A percentile compares a stretch with the other conserved stretches of the same genome.
phyloP scores from a whole-genome alignment of 2,113 vertebrate species.

The Nipponia nippon region DNA sequence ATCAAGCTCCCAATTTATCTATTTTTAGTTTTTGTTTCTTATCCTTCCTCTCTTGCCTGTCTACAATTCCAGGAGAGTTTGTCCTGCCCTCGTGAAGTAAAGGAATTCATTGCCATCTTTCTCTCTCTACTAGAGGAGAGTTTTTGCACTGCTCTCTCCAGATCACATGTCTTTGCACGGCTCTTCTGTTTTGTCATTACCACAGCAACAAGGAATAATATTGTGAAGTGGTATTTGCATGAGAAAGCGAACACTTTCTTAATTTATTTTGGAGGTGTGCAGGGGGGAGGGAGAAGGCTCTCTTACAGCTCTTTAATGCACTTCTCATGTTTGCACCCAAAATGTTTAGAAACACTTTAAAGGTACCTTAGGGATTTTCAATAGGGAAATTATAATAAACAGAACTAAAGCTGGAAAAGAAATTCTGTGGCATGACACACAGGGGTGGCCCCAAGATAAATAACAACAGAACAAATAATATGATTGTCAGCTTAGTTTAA shows the following conservation, averaged over 20 bases:
- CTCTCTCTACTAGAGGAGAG: background rate
- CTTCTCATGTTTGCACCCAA: background rate
- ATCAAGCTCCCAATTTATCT: background rate
- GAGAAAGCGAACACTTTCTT: slow-evolving; percentile 13
- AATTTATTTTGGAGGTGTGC: slow-evolving; percentile 39
- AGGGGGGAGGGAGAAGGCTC: background rate
- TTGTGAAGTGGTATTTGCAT: slow-evolving; percentile 50
- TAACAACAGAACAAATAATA: background rate
- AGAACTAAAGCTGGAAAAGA: background rate
- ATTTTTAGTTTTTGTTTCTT: background rate
- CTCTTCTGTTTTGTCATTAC: slow-evolving; percentile 55
- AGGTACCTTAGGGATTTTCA: background rate
- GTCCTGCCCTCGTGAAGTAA: background rate
- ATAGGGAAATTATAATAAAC: background rate
- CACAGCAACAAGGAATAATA: slow-evolving; percentile 12
- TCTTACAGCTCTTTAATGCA: background rate
- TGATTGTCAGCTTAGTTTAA: background rate
- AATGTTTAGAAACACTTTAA: background rate
- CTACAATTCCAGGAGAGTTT: background rate
- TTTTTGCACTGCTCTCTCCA: slow-evolving; percentile 3
- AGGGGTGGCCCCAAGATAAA: background rate
- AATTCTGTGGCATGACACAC: background rate
- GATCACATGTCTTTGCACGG: slow-evolving; percentile 11
- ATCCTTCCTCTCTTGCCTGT: background rate
- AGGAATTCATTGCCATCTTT: slow-evolving; percentile 3